phyloP scores from a whole-genome alignment of 2,113 vertebrate genomes.

The Leucoraja erinaceus region DNA sequence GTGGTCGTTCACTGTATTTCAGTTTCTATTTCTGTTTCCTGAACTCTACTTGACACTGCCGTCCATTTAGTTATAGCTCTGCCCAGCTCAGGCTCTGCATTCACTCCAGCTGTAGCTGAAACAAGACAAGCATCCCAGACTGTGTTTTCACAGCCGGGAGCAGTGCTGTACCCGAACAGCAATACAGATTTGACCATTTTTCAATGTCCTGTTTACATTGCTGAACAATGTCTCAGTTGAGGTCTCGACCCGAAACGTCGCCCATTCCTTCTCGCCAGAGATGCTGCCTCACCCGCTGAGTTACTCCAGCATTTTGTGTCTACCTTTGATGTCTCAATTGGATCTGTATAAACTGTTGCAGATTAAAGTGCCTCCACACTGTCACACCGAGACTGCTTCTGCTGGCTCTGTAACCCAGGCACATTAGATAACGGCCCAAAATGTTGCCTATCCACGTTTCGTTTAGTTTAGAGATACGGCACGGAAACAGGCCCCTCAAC shows the following conservation, averaged over 20 bases:
- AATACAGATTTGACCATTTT: not conserved
- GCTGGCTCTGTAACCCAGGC: not conserved
- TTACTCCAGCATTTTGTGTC: too few species aligned
- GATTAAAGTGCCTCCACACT: not conserved
- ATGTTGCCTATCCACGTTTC: too few species aligned
- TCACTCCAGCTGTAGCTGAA: not conserved
- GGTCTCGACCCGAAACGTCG: too few species aligned
- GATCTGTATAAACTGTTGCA: too few species aligned
- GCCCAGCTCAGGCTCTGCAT: not conserved
- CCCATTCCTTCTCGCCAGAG: too few species aligned
- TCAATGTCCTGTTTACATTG: not conserved
- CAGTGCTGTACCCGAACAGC: not conserved
- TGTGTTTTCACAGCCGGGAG: not conserved
- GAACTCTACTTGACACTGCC: conserved; percentile 14
- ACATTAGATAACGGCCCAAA: too few species aligned
- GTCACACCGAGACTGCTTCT: not conserved
- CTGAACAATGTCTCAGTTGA: not conserved
- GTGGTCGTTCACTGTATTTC: not conserved
- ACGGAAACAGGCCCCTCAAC: too few species aligned
- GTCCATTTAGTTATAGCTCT: not conserved
- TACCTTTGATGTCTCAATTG: not conserved
- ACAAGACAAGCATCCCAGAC: not conserved
- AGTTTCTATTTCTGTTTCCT: conserved; percentile 5
- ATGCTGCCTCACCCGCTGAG: too few species aligned
- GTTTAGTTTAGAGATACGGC: too few species aligned